A percentile compares a stretch with the other conserved stretches of the same genome.
Conservation (phyloP, 2,113 vertebrate genomes). For the Lasiurus cinereus region DNA sequence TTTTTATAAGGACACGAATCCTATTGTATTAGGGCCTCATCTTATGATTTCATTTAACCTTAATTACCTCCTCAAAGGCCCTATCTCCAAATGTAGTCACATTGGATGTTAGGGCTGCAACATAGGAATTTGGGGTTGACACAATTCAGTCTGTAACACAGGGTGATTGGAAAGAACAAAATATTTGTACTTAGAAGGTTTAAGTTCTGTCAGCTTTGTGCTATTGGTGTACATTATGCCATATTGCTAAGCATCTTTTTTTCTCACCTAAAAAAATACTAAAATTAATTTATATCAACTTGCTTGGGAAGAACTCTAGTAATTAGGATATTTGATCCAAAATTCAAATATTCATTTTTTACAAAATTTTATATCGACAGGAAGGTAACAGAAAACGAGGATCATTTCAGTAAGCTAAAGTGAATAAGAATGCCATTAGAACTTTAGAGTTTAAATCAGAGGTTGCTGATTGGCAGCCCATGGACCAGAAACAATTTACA, state of each 20-base stretch:
- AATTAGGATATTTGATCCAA: background rate
- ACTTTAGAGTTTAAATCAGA: background rate
- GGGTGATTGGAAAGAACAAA: background rate
- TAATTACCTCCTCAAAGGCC: background rate
- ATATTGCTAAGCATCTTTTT: slow-evolving; percentile 53
- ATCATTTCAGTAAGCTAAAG: slow-evolving; percentile 25
- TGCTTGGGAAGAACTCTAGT: slow-evolving; percentile 48
- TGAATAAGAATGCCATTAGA: background rate
- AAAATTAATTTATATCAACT: slow-evolving; percentile 49
- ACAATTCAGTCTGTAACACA: background rate
- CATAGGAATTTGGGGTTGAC: background rate
- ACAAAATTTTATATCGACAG: background rate
- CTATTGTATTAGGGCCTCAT: background rate
- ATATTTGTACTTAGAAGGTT: slow-evolving; percentile 33
- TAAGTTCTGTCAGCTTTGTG: slow-evolving; percentile 22
- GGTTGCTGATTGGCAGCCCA: background rate
- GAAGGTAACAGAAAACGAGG: background rate
- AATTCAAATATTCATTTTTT: slow-evolving; percentile 44
- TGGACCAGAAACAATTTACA: slow-evolving; percentile 22
- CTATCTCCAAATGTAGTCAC: background rate
- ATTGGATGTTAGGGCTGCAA: background rate
- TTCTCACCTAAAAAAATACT: background rate
- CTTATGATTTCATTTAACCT: background rate
- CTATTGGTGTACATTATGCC: background rate
- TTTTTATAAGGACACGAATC: background rate